Evolutionary conservation across 2,113 vertebrate genomes (phyloP), one percentile per base, ranked within the genome.

Genomic region (Casuarius casuarius): DNA sequence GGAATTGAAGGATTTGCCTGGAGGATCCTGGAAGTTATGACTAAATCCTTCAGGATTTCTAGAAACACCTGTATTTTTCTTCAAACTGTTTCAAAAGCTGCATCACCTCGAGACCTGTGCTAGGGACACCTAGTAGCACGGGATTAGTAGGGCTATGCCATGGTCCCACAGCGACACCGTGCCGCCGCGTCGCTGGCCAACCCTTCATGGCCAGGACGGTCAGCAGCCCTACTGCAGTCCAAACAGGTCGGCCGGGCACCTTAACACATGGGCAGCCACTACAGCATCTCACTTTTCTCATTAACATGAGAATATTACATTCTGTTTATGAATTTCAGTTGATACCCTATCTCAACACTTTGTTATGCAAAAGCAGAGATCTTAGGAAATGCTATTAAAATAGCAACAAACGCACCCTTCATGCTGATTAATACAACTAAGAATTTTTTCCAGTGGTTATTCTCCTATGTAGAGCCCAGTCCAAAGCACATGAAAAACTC

Each of bases 31-130:
- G 54, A 46, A 86, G 73, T 38, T 80, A 79, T 88, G 85, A 90
- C 49, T 84, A 85, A 91, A 16, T 46, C 66, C 84, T 78, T 86
- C 44, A 33, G 88, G 79, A 54, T 84, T 80, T 90, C 95, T 94
- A 90, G 90, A 90, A 93, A 88, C 87, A 88, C 78, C 59, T 95
- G 22, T 0, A 2, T 63, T 92, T 71, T 63, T 54, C 76, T 94
- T 73, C 26, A 44, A 35, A 63, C 63, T 29, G 18, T 35, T 63
- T 62, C 56, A 63, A 73, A 93, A 93, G 48, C 48, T 70, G 29
- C 79, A 59, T 31, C 71, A 26, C 51, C 80, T 75, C 17, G 38
- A 85, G 70, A 79, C 49, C 62, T 51, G 46, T 22, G 5, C 74
- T 82, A 3, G 1, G 28, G 20, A 13, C 2, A 0, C 2, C 0